A percentile compares a stretch with the other conserved stretches of the same genome.
phyloP scores from a whole-genome alignment of 37 sponge, comb jelly and placozoan species.

The Mnemiopsis leidyi region DNA sequence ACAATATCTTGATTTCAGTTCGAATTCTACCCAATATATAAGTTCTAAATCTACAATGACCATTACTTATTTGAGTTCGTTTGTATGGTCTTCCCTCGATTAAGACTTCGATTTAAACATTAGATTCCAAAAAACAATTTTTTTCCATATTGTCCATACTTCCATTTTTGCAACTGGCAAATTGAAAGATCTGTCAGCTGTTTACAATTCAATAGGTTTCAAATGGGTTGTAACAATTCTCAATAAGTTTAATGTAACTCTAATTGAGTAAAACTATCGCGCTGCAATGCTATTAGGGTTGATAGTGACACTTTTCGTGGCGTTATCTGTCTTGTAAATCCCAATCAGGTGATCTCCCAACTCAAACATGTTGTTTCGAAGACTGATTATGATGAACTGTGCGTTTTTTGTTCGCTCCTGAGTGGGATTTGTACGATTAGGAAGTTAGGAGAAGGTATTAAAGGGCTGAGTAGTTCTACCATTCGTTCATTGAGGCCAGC shows the following conservation, averaged over 20 bases:
- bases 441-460: too few relatives aligned
- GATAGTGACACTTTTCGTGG: constrained; percentile 83
- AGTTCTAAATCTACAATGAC: too few relatives aligned
- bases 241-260: neutral
- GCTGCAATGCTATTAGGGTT: constrained; percentile 41
- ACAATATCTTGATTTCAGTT: too few relatives aligned
- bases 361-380: constrained; percentile 99
- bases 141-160: too few relatives aligned
- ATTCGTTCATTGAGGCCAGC: too few relatives aligned
- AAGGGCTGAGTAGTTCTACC: too few relatives aligned
- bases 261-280: neutral
- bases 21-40: too few relatives aligned
- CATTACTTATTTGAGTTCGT: too few relatives aligned
- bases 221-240: neutral
- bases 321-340: constrained; percentile 91
- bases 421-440: neutral
- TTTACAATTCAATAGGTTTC: neutral
- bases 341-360: constrained; percentile 89
- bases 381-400: constrained; percentile 96
- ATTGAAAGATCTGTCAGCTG: too few relatives aligned
- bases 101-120: too few relatives aligned
- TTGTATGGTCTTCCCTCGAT: too few relatives aligned
- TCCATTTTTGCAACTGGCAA: neutral
- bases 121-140: too few relatives aligned
- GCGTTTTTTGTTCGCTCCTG: constrained; percentile 99